Evolutionary conservation across 2,888 invertebrate species (phyloP).

Genomic region (Tanypteryx hageni): DNA sequence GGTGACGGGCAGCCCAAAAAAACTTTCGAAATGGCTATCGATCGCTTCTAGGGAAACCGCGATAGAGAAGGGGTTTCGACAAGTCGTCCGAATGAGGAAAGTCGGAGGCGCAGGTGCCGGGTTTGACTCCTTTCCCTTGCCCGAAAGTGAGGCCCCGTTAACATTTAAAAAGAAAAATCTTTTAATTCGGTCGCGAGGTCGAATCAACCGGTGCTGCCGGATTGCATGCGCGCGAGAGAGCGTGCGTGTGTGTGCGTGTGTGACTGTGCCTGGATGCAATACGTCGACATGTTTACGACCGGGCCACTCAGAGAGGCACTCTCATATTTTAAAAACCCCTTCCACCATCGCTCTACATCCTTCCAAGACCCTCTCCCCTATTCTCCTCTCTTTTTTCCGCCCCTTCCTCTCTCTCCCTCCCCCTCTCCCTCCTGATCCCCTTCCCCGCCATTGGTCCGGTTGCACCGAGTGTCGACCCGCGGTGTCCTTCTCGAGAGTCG

Average conservation of each 20-base stretch:
- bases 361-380: not conserved
- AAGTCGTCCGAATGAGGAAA: not conserved
- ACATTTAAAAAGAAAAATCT: conserved; percentile 14
- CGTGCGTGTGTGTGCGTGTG: not conserved
- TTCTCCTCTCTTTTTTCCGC: not conserved
- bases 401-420: not conserved
- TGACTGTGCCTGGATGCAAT: not conserved
- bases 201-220: conserved; percentile 50
- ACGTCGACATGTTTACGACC: conserved; percentile 28
- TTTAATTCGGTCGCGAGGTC: conserved; percentile 22
- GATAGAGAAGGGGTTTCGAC: conserved; percentile 11
- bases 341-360: too few species aligned
- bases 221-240: not conserved
- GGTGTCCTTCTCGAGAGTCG: not conserved
- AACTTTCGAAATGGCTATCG: too few species aligned
- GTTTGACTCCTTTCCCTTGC: conserved; percentile 38
- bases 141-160: conserved; percentile 35
- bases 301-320: not conserved
- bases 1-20: too few species aligned
- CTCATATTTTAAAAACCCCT: not conserved
- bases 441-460: too few species aligned
- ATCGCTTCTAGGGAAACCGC: not conserved
- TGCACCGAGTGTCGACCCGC: not conserved
- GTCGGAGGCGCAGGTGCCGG: conserved; percentile 15
- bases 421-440: not conserved